Conservation (phyloP, 2,888 invertebrate genomes). For the Ophonus ardosiacus region DNA sequence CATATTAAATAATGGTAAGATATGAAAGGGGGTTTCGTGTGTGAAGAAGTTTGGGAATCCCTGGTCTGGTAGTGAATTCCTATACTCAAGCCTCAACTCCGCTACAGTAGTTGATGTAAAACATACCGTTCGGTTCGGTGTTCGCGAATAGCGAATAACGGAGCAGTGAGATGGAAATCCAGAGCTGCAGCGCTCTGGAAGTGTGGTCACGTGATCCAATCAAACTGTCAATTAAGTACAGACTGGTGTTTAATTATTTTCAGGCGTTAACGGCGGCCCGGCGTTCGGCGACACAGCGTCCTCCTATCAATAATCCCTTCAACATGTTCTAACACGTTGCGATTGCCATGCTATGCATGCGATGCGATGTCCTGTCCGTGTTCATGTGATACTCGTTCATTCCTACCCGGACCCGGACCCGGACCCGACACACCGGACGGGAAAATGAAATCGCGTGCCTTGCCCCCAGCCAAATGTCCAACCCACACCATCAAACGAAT, state of each 20-base stretch:
- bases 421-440: no score
- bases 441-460: background rate
- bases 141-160: background rate
- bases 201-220: conserved; percentile 73
- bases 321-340: conserved; percentile 40
- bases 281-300: conserved; percentile 30
- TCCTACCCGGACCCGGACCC: background rate
- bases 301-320: conserved; percentile 60
- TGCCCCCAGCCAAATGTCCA: conserved; percentile 1
- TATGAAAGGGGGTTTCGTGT: no score
- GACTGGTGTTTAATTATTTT: conserved; percentile 73
- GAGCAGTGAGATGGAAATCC: conserved; percentile 49
- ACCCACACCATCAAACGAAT: background rate
- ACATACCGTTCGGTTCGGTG: conserved; percentile 16
- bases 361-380: background rate
- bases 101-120: conserved; percentile 42
- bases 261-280: conserved; percentile 51
- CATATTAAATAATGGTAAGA: no score
- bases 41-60: no score
- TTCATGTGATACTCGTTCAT: background rate
- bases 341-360: conserved; percentile 18
- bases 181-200: conserved; percentile 60
- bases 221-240: conserved; percentile 75
- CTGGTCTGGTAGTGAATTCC: background rate
- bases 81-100: no score